Evolutionary conservation across 2,888 invertebrate genomes (phyloP), one percentile per base, ranked within the genome.

Genomic region (Timandra comae): DNA sequence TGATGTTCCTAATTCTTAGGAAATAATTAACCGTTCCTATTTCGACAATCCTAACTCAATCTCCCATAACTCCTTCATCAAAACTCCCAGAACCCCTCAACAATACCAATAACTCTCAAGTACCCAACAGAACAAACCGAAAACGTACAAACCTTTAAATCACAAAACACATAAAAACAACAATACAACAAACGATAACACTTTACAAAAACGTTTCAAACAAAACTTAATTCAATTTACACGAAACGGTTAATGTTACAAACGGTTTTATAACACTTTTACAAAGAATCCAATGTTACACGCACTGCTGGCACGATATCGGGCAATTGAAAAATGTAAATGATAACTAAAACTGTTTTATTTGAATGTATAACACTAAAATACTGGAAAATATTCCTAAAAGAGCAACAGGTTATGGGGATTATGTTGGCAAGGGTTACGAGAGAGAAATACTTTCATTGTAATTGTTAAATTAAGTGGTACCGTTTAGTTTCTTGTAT

Each of bases 241-340:
- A 43, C 42, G 40, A 26, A 35, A 43, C 9, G 9, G 11, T 11
- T 10, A 30, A 27, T 29, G 30, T 24, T 31, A 29, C 33, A 33
- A 41, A 33, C 40, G 29, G n/a, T 24, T 9, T 31, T 27, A 36
- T 41, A 36, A 41, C 40, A 33, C n/a, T n/a, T n/a, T n/a, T n/a
- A n/a, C 38, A 42, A 36, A 38, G 42, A 43, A 46, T 47, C 28
- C 46, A 44, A 58, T 61, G 64, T 20, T 32, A 29, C 40, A 49
- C 42, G 42, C 70, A 64, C 63, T 62, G 63, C 79, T 82, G 82
- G 82, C 81, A 82, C 60, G 53, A 55, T 49, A 58, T 41, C 49
- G 48, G 55, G 67, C 47, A 63, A 84, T 82, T 84, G 84, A 84
- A 84, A 85, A 84, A 82, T 82, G 73, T 81, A 76, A 82, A 85